Conservation (phyloP, 1,140 invertebrate species). For the Coptotermes formosanus region DNA sequence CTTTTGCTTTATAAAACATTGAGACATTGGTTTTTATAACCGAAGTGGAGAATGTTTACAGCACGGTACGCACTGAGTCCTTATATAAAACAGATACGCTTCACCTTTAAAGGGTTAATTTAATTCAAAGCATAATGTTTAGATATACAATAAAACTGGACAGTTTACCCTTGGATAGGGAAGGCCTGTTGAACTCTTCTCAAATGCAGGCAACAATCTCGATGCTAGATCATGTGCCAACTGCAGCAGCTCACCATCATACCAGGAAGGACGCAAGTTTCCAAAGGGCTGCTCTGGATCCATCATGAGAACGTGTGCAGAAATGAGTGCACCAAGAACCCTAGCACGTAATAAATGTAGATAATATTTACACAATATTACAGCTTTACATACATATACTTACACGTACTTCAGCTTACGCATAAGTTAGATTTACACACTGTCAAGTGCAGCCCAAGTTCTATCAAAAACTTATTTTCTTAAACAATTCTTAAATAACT, state of each 20-base stretch:
- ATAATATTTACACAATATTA: neutral
- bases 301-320: conserved; percentile 65
- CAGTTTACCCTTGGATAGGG: conserved; percentile 59
- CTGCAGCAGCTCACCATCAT: conserved; percentile 60
- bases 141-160: neutral
- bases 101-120: too few relatives aligned
- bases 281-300: conserved; percentile 61
- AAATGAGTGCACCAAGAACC: conserved; percentile 63
- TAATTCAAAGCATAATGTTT: neutral
- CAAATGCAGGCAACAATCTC: conserved; percentile 62
- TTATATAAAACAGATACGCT: too few relatives aligned
- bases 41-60: too few relatives aligned
- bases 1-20: too few relatives aligned
- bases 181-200: conserved; percentile 56
- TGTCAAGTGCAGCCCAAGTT: neutral
- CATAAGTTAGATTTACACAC: neutral
- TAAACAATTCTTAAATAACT: too few relatives aligned
- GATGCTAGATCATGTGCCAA: conserved; percentile 63
- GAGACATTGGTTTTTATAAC: too few relatives aligned
- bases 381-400: neutral
- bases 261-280: conserved; percentile 55
- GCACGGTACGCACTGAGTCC: too few relatives aligned
- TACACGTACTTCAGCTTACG: neutral
- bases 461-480: neutral
- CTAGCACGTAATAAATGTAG: conserved; percentile 42